Evolutionary conservation across 2,797 vertebrate species (phyloP).

Genomic region (Serranus cabrilla): DNA sequence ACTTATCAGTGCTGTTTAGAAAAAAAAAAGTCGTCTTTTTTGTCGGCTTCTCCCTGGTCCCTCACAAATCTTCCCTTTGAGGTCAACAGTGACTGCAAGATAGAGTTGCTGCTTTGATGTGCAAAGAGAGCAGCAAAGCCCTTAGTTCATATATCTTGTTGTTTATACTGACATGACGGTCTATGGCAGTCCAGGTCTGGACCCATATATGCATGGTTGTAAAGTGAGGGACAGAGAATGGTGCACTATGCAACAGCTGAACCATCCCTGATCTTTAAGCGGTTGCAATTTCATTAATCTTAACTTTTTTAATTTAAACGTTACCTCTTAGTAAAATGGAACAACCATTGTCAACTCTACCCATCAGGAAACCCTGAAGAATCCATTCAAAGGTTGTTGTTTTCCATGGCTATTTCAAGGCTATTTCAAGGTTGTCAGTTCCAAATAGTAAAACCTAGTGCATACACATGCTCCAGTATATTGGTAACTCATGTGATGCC

Average conservation of each 20-base stretch:
- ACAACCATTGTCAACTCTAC: background rate
- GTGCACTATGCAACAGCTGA: background rate
- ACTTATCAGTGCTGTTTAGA: slow-evolving; percentile 46
- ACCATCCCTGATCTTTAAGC: background rate
- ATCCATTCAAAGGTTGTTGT: background rate
- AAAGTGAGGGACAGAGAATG: slow-evolving; percentile 5
- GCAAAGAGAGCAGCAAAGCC: slow-evolving; percentile 72
- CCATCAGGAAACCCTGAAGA: background rate
- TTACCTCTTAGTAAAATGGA: background rate
- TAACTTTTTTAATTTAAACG: background rate
- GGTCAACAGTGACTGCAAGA: slow-evolving; percentile 64
- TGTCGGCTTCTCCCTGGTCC: slow-evolving; percentile 65
- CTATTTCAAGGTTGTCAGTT: background rate
- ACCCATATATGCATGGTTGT: slow-evolving; percentile 9
- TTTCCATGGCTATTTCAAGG: slow-evolving; percentile 4
- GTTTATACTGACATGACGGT: slow-evolving; percentile 78
- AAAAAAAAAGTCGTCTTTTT: slow-evolving; percentile 34
- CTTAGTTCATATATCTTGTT: slow-evolving; percentile 76
- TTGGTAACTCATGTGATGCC: slow-evolving; percentile 6
- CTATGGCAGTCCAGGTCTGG: slow-evolving; percentile 27
- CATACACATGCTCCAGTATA: slow-evolving; percentile 6
- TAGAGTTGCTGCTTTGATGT: slow-evolving; percentile 80
- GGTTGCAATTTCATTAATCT: background rate
- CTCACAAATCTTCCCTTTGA: slow-evolving; percentile 81
- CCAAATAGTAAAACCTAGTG: slow-evolving; percentile 12